These are phyloP conservation scores for Drosophila kambysellisi DNA, from an alignment of 2,888 invertebrate species.

Conservation along the genomic window DNA sequence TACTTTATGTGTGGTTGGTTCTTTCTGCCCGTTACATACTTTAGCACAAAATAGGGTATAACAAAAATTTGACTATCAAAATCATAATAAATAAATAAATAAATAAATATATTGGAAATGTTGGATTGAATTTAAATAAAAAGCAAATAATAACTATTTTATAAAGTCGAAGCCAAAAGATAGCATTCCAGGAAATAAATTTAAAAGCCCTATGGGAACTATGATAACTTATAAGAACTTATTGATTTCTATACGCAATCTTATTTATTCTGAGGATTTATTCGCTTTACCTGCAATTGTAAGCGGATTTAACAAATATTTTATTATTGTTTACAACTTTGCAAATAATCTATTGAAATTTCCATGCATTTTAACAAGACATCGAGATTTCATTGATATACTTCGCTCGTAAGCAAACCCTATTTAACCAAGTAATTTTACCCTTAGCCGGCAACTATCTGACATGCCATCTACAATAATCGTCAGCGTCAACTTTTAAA, in stretches of 20 bases:
- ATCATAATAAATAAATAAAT: neutral
- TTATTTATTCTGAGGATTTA: neutral
- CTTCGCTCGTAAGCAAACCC: neutral
- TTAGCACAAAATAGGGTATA: neutral
- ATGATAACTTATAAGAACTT: neutral
- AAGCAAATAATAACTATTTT: neutral
- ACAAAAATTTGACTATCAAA: neutral
- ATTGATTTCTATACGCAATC: neutral
- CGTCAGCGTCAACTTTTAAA: neutral
- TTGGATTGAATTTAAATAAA: neutral
- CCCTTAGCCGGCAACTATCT: neutral
- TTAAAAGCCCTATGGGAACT: neutral
- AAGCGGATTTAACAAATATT: neutral
- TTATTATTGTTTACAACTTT: neutral
- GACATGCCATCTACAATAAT: neutral
- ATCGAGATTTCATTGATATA: neutral
- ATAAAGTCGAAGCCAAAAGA: neutral
- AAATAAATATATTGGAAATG: neutral
- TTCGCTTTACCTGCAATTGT: neutral
- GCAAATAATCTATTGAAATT: neutral
- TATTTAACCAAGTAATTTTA: neutral
- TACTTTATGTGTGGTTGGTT: neutral
- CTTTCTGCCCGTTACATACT: neutral
- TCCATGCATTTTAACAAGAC: neutral
- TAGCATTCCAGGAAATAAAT: neutral